These are phyloP conservation scores for rabbit (Oryctolagus cuniculus) DNA, from an alignment of 2,113 vertebrate species.

Conservation along the genomic window DNA sequence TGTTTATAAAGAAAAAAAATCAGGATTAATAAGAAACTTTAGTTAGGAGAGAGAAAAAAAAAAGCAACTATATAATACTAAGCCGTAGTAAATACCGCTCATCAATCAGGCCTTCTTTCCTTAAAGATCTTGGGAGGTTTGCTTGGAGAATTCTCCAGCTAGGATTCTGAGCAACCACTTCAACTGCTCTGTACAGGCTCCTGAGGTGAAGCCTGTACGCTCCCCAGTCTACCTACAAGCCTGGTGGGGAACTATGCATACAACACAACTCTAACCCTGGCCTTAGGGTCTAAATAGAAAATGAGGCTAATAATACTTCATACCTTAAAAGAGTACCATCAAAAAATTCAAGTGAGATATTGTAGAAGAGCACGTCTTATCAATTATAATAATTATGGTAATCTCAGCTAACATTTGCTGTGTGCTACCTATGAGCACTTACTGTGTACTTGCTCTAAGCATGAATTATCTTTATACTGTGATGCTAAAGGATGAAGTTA, in stretches of 20 bases:
- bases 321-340: background rate
- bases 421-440: background rate
- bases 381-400: background rate
- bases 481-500: background rate
- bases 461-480: background rate
- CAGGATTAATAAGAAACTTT: background rate
- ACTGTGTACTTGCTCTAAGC: background rate
- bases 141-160: slow-evolving; percentile 2
- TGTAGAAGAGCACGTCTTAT: slow-evolving; percentile 12
- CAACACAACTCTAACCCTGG: background rate
- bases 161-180: background rate
- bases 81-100: background rate
- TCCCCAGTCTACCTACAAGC: background rate
- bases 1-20: slow-evolving; percentile 26
- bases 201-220: background rate
- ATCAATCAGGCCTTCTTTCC: background rate
- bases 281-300: slow-evolving; percentile 3
- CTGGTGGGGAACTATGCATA: background rate
- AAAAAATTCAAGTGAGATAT: slow-evolving; percentile 22
- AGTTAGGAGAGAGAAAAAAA: background rate
- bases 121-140: background rate
- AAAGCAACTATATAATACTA: background rate
- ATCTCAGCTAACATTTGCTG: background rate
- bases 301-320: slow-evolving; percentile 10
- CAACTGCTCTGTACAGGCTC: background rate